These are phyloP conservation scores for Rhyacichthys aspro DNA, from an alignment of 2,797 vertebrate species.

Conservation along the genomic window DNA sequence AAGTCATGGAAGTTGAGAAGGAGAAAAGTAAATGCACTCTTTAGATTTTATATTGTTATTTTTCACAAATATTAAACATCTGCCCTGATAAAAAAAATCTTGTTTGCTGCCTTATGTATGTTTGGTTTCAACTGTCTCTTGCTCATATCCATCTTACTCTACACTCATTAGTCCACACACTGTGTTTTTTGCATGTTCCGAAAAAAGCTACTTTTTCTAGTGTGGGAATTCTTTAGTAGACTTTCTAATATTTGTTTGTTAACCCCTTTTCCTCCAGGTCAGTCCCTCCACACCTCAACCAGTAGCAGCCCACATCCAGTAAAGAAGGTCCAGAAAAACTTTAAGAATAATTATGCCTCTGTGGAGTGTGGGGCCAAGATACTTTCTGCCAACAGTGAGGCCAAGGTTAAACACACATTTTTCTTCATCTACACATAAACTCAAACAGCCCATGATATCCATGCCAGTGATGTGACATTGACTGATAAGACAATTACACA, in stretches of 20 bases:
- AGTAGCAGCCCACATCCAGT: conserved; percentile 86
- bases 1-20: conserved; percentile 99
- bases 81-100: no score
- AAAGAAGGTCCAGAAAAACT: conserved; percentile 97
- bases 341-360: conserved; percentile 98
- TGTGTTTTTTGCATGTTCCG: no score
- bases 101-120: no score
- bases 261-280: conserved; percentile 78
- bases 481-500: not conserved
- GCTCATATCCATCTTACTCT: no score
- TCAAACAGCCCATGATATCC: not conserved
- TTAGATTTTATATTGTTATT: not conserved
- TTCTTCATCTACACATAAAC: conserved; percentile 11
- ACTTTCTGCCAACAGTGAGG: conserved; percentile 94
- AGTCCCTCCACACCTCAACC: conserved; percentile 90
- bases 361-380: conserved; percentile 99
- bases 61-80: no score
- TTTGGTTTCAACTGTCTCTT: no score
- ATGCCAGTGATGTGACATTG: not conserved
- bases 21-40: conserved; percentile 89
- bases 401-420: conserved; percentile 85
- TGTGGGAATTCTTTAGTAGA: no score
- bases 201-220: no score
- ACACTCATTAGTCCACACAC: no score
- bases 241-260: conserved; percentile 18